Evolutionary conservation across 2,797 vertebrate species (phyloP), one percentile per base, ranked within the genome.

Genomic region (Periophthalmus magnuspinnatus): DNA sequence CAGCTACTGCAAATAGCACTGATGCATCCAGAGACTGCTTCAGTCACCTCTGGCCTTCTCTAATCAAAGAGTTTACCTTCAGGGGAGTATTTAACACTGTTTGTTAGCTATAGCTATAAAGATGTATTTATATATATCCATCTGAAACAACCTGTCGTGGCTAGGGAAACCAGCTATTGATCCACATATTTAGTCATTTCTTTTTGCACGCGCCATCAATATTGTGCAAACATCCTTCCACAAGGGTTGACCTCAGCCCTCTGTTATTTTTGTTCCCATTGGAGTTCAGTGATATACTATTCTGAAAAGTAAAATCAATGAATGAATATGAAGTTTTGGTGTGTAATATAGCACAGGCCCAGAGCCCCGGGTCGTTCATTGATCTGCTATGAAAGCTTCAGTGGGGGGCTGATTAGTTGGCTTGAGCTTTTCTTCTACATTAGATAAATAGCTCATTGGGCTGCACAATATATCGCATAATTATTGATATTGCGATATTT

Each of bases 31-130:
- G 92, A 92, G 94, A 71, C 70, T 78, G 67, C 55, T 92, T 61
- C 75, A 73, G 89, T 96, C 95, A 99, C 96, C 96, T 96, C 67
- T 98, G 95, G 94, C 96, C 96, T 94, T 76, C 83, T 95, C 96
- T 97, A 97, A 98, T 98, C 96, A 97, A 96, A 96, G 93, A 94
- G 91, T 96, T 97, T 97, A 96, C 95, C 97, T 96, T 95, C 93
- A 96, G 96, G 97, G 95, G 91, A 91, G 90, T 94, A 96, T 97
- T 96, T 96, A 94, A 94, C 94, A 81, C 65, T 78, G 83, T 94
- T 95, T 93, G 95, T 97, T 96, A 95, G 94, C 95, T 88, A 89
- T 90, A 91, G 94, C 93, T 92, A 93, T 97, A 95, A 96, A 97
- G 94, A 95, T 94, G 91, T 93, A 91, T 93, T 93, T 93, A 96